Percentiles rank a stretch among this genome's conserved stretches.
phyloP scores from a whole-genome alignment of 2,113 vertebrate species.

The Oplegnathus fasciatus region DNA sequence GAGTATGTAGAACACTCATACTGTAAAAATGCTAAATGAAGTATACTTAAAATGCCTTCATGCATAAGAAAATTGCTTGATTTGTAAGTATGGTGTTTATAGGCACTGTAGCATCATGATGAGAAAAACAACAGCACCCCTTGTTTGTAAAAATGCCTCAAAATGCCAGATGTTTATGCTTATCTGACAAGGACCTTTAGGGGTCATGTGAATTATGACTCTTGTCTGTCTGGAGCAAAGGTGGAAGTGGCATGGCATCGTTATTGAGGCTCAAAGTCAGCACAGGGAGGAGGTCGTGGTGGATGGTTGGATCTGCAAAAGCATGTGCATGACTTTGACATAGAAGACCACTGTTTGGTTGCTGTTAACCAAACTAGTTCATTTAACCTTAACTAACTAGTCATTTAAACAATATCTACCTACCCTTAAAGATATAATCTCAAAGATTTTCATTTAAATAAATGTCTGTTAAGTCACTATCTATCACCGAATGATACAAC shows the following conservation, averaged over 20 bases:
- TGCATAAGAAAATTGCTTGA: neutral
- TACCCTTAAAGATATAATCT: too few relatives aligned
- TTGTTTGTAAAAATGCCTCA: neutral
- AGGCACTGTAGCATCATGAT: too few relatives aligned
- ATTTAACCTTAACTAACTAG: neutral
- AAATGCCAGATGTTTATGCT: neutral
- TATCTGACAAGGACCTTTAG: neutral
- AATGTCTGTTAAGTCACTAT: too few relatives aligned
- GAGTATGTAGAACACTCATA: neutral
- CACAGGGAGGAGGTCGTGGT: neutral
- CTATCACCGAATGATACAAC: too few relatives aligned
- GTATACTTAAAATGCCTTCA: neutral
- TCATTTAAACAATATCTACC: neutral
- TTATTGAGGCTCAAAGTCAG: neutral
- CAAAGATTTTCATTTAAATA: too few relatives aligned
- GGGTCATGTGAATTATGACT: neutral
- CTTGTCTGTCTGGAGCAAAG: conserved; percentile 2
- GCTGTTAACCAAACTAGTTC: too few relatives aligned
- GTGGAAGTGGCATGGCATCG: neutral
- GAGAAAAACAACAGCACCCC: neutral
- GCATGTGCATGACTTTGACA: neutral
- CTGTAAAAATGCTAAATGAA: neutral
- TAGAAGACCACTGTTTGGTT: too few relatives aligned
- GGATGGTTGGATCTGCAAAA: neutral
- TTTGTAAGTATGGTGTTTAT: neutral